Base-by-base conservation (phyloP, 2,113 vertebrate genomes). In the Serilophus lunatus region DNA sequence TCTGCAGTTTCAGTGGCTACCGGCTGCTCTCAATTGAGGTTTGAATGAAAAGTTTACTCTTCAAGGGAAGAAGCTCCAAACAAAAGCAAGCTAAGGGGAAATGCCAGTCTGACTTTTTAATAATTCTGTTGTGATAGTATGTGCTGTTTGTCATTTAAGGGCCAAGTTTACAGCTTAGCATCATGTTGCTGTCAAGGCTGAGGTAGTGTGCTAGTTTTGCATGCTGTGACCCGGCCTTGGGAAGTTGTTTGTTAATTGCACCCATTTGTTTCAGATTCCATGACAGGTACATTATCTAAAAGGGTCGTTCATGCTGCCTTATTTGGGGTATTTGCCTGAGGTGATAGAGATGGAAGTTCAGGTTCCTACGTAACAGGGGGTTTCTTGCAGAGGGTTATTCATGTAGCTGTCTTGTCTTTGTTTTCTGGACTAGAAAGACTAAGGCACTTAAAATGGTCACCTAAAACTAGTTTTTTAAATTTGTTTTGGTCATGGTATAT, bases 31-130 rank as follows among this genome's bases (percentile, higher is more conserved):
- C 92, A 83, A 8, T 0, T 78, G 79, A 88, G 69, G 16, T 83
- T 85, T 78, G 72, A 92, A 88, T 94, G n/a, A 90, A 70, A 95
- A 95, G 90, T 92, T 94, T 90, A 61, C 33, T 94, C 53, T 79
- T 90, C 59, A 72, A n/a, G 23, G 49, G 71, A 18, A 68, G 72
- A 95, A 60, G n/a, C 80, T 85, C 60, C 61, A 88, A 88, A 78
- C 38, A 81, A 94, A 95, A 76, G 70, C n/a, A 78, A 92, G 57
- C 38, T 44, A 70, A 79, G 53, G 69, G 56, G 61, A 86, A 88
- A 81, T 28, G 35, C 0, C 61, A 65, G 36, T 44, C 44, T 91
- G 84, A 68, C 83, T 75, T 60, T 86, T 90, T 78, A 66, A 53
- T 82, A 86, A 75, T 82, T 86, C 44, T 50, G 36, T 78, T 81